phyloP scores from a whole-genome alignment of 2,113 vertebrate genomes.

The Chaetodon auriga region DNA sequence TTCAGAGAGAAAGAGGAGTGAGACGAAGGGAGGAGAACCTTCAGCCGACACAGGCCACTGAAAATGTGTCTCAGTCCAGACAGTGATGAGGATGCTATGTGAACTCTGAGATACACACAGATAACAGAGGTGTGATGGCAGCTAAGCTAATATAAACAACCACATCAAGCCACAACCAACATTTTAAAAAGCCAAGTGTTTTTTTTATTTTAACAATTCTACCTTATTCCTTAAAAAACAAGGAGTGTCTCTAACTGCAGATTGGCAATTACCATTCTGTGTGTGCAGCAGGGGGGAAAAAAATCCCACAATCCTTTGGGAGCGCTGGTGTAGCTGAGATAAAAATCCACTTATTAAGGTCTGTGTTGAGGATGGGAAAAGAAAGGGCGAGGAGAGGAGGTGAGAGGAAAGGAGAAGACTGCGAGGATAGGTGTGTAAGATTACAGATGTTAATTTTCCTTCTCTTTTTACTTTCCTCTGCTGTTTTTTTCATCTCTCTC shows the following conservation, averaged over 20 bases:
- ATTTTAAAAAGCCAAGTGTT: constrained; percentile 3
- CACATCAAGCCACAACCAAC: background rate
- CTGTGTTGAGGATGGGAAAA: constrained; percentile 50
- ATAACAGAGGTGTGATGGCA: constrained; percentile 7
- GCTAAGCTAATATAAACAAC: background rate
- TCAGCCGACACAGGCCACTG: constrained; percentile 33
- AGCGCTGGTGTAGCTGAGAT: constrained; percentile 69
- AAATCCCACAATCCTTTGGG: constrained; percentile 75
- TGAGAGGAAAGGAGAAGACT: constrained; percentile 33
- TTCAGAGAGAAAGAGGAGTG: background rate
- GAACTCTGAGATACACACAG: background rate
- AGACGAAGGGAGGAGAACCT: constrained; percentile 25
- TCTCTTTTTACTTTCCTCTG: constrained; percentile 19
- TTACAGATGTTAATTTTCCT: constrained; percentile 54
- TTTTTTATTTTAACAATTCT: constrained; percentile 21
- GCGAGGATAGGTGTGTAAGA: constrained; percentile 40
- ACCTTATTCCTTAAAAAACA: constrained; percentile 53
- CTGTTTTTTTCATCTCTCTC: constrained; percentile 17
- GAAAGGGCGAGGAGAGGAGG: constrained; percentile 38
- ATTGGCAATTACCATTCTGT: constrained; percentile 72
- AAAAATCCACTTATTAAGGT: constrained; percentile 82
- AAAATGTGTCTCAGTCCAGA: constrained; percentile 43
- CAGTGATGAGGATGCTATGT: constrained; percentile 27
- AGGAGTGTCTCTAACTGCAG: constrained; percentile 51
- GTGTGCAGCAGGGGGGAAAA: constrained; percentile 30